phyloP scores from a whole-genome alignment of 2,797 vertebrate genomes.

The Rachycentron canadum region DNA sequence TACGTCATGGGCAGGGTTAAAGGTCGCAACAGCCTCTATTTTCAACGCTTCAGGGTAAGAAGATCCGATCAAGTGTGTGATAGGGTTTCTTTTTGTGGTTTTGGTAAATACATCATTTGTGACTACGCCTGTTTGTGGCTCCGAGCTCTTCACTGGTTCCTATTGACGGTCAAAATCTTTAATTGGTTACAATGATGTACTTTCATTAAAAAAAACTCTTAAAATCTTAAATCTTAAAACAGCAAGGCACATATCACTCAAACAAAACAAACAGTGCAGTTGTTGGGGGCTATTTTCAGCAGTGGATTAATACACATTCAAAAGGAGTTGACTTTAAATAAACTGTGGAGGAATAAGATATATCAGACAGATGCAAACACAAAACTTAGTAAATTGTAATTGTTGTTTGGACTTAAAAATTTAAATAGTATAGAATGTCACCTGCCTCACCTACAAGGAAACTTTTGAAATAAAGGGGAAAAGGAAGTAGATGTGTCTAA shows the following conservation, averaged over 20 bases:
- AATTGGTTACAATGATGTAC: background rate
- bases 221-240: background rate
- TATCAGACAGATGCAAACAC: no score
- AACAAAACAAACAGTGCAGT: background rate
- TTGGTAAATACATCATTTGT: background rate
- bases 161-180: background rate
- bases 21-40: constrained; percentile 82
- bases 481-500: no score
- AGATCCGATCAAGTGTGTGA: background rate
- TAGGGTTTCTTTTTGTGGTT: background rate
- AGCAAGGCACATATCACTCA: background rate
- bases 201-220: background rate
- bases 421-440: no score
- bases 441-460: no score
- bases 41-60: constrained; percentile 84
- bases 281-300: background rate
- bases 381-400: no score
- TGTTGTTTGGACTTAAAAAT: no score
- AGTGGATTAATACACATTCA: no score
- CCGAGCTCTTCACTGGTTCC: background rate
- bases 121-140: no score
- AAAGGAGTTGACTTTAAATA: no score
- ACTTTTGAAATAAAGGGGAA: no score
- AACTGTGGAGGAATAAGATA: no score
- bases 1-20: constrained; percentile 85